Conservation (phyloP, 2,113 vertebrate genomes). For the Eurypyga helias region DNA sequence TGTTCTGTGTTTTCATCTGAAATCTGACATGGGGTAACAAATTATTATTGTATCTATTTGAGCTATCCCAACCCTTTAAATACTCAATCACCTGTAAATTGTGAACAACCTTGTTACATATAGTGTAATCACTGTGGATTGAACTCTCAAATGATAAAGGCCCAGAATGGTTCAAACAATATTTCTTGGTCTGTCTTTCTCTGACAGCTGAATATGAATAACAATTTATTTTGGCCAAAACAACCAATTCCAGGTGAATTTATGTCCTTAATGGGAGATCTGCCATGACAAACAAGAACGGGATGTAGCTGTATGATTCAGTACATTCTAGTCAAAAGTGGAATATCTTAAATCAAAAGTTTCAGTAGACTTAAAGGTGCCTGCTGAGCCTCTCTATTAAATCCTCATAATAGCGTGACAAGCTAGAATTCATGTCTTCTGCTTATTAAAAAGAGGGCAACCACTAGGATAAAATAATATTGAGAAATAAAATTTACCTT, state of each 20-base stretch:
- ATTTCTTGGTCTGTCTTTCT: background rate
- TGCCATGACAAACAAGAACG: constrained; percentile 48
- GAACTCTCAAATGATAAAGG: background rate
- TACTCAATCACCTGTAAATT: background rate
- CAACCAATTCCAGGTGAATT: constrained; percentile 17
- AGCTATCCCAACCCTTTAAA: background rate
- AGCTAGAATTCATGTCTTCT: background rate
- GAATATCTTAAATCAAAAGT: constrained; percentile 31
- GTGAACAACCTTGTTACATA: background rate
- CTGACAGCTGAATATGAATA: background rate
- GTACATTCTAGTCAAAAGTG: background rate
- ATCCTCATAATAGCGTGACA: background rate
- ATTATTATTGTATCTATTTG: background rate
- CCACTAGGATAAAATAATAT: constrained; percentile 31
- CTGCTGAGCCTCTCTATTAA: background rate
- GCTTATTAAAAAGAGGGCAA: background rate
- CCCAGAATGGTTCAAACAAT: background rate
- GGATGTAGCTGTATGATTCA: background rate
- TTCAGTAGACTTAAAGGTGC: background rate
- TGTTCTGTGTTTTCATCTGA: background rate
- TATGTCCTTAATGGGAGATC: constrained; percentile 19
- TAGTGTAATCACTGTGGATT: background rate
- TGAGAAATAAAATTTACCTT: constrained; percentile 69
- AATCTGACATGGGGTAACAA: background rate
- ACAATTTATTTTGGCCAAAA: constrained; percentile 38